Evolutionary conservation across 2,797 vertebrate genomes (phyloP), one percentile per base, ranked within the genome.

Genomic region (Buceros bicornis): DNA sequence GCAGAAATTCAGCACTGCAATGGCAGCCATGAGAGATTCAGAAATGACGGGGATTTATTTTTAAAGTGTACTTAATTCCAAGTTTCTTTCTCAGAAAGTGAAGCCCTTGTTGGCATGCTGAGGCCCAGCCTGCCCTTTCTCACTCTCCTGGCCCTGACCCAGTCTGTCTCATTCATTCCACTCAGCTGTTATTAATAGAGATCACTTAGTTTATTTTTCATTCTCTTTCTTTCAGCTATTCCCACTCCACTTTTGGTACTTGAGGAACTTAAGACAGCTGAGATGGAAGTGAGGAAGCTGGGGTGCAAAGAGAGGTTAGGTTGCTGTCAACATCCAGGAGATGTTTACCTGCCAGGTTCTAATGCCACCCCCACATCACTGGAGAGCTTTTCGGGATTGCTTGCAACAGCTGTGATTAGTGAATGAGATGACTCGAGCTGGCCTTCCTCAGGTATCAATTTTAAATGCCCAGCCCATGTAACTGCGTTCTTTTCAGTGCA

Each of bases 51-150:
- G 37, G 4, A 26, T 83, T 93, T 96, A 87, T 96, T 96, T 96
- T 95, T 89, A 29, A 92, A 95, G 53, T 51, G 31, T 45, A 14
- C 40, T 92, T 84, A 73, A 64, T 87, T 92, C 74, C n/a, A 72
- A 61, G 24, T 47, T 84, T 95, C 78, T 83, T 94, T 97, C 73
- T 90, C 67, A 67, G 66, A 84, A 76, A 24, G 25, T 62, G 13
- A 74, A 47, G 48, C 26, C 22, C 15, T 77, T 53, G 18, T 37
- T 95, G 91, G 61, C 82, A 64, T 76, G 28, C 65, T 58, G 74
- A 82, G 70, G 28, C 82, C 61, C 8, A 47, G 51, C 10, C 70
- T 96, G 47, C 70, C 58, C 65, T 79, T 90, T 87, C 71, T 90
- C 7, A 11, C 13, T 95, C 45, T 87, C 22, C 35, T 45, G 22